Conservation (phyloP, 2,888 invertebrate genomes). For the Drosophila trichaetosa region DNA sequence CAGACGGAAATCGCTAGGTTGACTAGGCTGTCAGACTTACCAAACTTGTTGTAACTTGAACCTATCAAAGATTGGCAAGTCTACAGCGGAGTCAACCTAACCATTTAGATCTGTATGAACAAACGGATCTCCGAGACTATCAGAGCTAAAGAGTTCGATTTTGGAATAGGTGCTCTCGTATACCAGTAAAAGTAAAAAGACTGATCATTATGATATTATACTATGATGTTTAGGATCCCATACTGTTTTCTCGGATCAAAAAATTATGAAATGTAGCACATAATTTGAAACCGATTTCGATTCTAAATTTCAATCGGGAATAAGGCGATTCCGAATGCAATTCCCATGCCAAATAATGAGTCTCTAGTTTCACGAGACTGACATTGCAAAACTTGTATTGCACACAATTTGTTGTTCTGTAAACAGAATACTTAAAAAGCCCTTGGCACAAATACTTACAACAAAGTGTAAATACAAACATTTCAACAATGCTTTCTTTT, state of each 20-base stretch:
- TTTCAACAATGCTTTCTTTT: neutral
- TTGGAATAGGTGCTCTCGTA: neutral
- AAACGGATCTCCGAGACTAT: neutral
- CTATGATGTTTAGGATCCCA: neutral
- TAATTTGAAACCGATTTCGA: neutral
- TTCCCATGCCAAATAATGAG: neutral
- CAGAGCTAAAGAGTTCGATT: neutral
- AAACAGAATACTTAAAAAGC: neutral
- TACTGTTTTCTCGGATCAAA: rapidly evolving
- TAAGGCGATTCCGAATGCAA: neutral
- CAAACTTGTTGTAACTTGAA: neutral
- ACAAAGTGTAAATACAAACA: neutral
- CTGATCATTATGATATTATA: neutral
- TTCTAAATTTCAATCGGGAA: neutral
- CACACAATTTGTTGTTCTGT: neutral
- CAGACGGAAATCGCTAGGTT: no score
- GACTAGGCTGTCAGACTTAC: no score
- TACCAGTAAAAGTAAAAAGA: neutral
- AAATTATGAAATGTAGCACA: no score
- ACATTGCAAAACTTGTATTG: neutral
- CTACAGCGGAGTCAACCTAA: rapidly evolving
- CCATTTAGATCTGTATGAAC: neutral
- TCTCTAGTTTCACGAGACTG: neutral
- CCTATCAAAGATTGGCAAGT: neutral
- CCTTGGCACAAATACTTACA: neutral